A percentile compares a stretch with the other conserved stretches of the same genome.
Conservation (phyloP, 2,888 invertebrate species). For the Metellina segmentata region DNA sequence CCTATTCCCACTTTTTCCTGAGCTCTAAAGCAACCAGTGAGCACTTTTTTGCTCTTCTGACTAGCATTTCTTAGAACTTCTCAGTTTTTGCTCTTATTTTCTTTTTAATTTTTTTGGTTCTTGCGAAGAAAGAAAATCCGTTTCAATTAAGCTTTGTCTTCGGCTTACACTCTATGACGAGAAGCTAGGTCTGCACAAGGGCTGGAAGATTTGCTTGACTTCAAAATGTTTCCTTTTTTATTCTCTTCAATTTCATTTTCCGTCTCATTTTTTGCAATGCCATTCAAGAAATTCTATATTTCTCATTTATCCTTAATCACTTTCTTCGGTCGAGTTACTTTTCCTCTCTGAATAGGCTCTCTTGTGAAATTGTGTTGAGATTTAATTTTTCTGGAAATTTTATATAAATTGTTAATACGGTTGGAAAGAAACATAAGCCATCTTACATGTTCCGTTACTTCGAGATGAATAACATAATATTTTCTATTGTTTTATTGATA, state of each 20-base stretch:
- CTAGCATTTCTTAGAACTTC: conserved; percentile 1
- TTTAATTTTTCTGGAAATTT: neutral
- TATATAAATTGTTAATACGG: no score
- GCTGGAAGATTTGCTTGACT: conserved; percentile 1
- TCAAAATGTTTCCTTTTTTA: conserved; percentile 23
- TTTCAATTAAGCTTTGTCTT: conserved; percentile 64
- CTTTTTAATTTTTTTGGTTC: conserved; percentile 6
- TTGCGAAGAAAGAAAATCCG: conserved; percentile 27
- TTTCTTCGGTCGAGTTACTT: neutral
- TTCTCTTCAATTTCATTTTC: conserved; percentile 9
- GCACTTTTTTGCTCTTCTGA: conserved; percentile 36
- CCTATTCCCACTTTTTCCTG: conserved; percentile 11
- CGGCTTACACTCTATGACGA: conserved; percentile 3
- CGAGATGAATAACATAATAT: neutral
- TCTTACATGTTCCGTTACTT: neutral
- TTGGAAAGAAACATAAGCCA: neutral
- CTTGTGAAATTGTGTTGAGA: neutral
- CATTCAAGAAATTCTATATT: conserved; percentile 23
- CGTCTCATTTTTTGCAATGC: neutral
- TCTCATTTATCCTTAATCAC: conserved; percentile 41
- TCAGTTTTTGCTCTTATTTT: neutral
- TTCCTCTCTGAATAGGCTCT: neutral
- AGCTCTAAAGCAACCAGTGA: conserved; percentile 35
- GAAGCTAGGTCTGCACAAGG: neutral
- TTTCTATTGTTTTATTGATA: neutral